phyloP scores from a whole-genome alignment of 2,113 vertebrate species.

The Eurystomus gularis region DNA sequence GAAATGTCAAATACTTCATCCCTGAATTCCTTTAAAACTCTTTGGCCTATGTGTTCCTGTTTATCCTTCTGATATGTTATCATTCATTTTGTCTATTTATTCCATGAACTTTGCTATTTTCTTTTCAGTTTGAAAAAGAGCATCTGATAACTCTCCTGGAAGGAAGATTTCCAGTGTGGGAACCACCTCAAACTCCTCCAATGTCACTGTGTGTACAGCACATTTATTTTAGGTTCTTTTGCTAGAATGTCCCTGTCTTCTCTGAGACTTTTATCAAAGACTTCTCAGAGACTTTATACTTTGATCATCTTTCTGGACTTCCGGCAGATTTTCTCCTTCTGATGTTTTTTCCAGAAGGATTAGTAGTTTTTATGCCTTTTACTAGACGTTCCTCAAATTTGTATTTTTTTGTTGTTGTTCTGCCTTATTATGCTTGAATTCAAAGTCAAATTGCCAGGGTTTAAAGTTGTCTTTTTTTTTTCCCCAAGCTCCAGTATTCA shows the following conservation, averaged over 20 bases:
- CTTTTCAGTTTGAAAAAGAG: neutral
- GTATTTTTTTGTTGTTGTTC: neutral
- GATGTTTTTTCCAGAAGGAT: constrained; percentile 24
- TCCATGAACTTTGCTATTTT: neutral
- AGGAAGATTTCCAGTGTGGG: neutral
- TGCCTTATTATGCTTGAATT: constrained; percentile 1
- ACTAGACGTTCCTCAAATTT: neutral
- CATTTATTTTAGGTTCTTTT: neutral
- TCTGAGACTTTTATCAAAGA: neutral
- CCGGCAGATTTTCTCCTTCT: constrained; percentile 1
- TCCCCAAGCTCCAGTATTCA: neutral
- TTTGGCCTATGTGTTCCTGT: neutral
- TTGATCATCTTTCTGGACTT: constrained; percentile 9
- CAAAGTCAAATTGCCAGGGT: neutral
- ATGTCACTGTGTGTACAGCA: neutral
- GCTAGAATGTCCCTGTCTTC: neutral
- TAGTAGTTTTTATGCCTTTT: constrained; percentile 3
- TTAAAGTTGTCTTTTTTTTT: neutral
- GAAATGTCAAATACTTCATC: neutral
- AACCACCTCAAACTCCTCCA: neutral
- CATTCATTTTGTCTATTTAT: neutral
- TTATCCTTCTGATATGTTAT: neutral
- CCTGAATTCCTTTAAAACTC: neutral
- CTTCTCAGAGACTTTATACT: neutral
- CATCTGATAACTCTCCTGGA: neutral